Evolutionary conservation across 2,113 vertebrate species (phyloP), one percentile per base, ranked within the genome.

Genomic region (Serilophus lunatus): DNA sequence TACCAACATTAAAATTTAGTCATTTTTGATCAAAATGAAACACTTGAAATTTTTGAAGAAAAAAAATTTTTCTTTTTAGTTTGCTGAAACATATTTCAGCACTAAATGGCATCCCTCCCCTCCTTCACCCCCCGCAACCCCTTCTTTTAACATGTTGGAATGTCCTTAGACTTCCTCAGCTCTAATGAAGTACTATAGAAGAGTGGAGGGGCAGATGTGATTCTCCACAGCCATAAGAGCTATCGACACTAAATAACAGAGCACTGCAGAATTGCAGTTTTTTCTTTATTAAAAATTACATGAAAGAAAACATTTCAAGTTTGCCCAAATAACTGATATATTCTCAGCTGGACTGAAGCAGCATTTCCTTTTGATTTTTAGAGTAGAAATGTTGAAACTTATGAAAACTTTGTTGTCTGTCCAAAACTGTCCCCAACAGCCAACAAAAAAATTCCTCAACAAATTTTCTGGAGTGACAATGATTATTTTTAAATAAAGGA

Each of bases 401-500:
- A 63, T 1, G 5, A 84, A 75, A 92, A 56, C 70, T 89, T 94
- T 75, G 74, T 90, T 94, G 56, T 95, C 47, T 86, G 51, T 96
- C 84, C 90, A 95, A 95, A 94, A 74, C 29, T 12, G 0, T 24
- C 54, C 54, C 35, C 12, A 71, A 51, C 26, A 65, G 56, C 24
- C 44, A 93, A 75, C 13, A 78, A 70, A 92, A 75, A 82, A 74
- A 51, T 22, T 86, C 33, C 45, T 86, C 28, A 72, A 83, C 33
- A 75, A 54, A 38, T 82, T 85, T 92, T 85, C 79, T 71, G 49
- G 70, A 92, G 82, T 85, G 92, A 79, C 60, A 71, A 68, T 56
- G 75, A 90, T 75, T 82, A 54, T 75, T 88, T 92, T 94, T 61
- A 87, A 85, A 66, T 53, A 87, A 86, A 90, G 56, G 35, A 75